Evolutionary conservation across 2,113 vertebrate species (phyloP), one percentile per base, ranked within the genome.

Genomic region (Odontophorus gujanensis): DNA sequence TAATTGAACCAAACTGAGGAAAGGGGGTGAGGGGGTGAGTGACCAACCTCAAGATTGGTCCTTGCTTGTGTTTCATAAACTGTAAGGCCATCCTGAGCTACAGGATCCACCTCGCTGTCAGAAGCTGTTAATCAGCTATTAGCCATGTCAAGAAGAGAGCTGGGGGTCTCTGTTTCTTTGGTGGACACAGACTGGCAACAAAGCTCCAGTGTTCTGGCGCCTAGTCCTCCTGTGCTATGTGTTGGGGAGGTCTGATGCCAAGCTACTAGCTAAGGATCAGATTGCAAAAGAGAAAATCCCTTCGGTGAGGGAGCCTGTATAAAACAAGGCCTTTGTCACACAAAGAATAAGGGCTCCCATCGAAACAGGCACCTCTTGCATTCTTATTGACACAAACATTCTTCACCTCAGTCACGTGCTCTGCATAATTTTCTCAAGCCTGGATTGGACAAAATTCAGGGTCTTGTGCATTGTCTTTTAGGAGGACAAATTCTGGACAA

Each of bases 201-300:
- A 92, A 92, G 90, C 45, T 36, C 65, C 57, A 36, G 61, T 90
- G 87, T 92, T 43, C 57, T 62, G 42, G 19, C 69, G 72, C 72
- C 43, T 51, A 11, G 13, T 43, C 36, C 36, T 66, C 48, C 86
- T 84, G 43, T 45, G n/a, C 26, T 87, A 51, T 38, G 57, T 38
- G 66, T 24, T n/a, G 75, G 42, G 40, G 47, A 74, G 45, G 55
- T 87, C 78, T 2, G 1, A 43, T 90, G 76, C 90, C 62, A 88
- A 90, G 57, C 61, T 66, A 16, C 71, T 51, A 69, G 57, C 40
- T 90, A 57, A 88, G 87, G 90, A 88, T 92, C 51, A 65, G 76
- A 71, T 76, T 92, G 94, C 83, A 67, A 62, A 85, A 85, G 40
- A 75, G 84, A 71, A 90, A 90, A 92, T 43, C 62, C 50, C n/a